phyloP scores from a whole-genome alignment of 2,888 invertebrate species.

The Hesperia comma region DNA sequence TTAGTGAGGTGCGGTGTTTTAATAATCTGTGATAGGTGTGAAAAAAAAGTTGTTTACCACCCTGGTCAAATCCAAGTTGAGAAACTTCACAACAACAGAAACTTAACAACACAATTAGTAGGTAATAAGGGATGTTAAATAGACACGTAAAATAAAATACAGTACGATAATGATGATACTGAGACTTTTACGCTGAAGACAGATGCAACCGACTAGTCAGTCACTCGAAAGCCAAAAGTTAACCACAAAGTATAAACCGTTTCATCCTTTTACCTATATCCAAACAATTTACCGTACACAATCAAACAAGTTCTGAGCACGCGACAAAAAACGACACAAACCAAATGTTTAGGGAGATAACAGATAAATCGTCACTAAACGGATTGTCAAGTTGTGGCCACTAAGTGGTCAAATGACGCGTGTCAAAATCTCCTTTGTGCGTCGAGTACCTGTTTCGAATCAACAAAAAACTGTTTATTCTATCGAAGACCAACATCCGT shows the following conservation, averaged over 20 bases:
- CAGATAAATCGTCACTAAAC: constrained; percentile 71
- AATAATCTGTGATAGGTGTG: no score
- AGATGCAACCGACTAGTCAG: neutral
- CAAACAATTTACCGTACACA: constrained; percentile 48
- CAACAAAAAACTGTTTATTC: constrained; percentile 68
- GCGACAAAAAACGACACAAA: constrained; percentile 63
- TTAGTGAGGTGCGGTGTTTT: no score
- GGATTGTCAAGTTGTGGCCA: constrained; percentile 65
- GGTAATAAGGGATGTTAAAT: no score
- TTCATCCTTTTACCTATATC: constrained; percentile 62
- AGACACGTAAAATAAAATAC: no score
- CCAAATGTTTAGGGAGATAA: constrained; percentile 49
- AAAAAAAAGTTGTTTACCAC: no score
- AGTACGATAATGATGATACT: no score
- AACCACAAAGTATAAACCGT: constrained; percentile 41
- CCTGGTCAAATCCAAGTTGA: no score
- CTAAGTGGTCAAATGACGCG: constrained; percentile 72
- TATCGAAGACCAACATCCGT: constrained; percentile 71
- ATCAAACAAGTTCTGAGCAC: constrained; percentile 50
- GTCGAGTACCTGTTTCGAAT: constrained; percentile 67
- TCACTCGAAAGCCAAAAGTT: constrained; percentile 15
- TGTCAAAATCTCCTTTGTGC: constrained; percentile 70
- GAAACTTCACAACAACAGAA: no score
- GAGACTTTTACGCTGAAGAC: no score
- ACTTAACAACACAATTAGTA: no score